Evolutionary conservation across 1,140 invertebrate species (phyloP), one percentile per base, ranked within the genome.

Genomic region (Drosophila kurseongensis): DNA sequence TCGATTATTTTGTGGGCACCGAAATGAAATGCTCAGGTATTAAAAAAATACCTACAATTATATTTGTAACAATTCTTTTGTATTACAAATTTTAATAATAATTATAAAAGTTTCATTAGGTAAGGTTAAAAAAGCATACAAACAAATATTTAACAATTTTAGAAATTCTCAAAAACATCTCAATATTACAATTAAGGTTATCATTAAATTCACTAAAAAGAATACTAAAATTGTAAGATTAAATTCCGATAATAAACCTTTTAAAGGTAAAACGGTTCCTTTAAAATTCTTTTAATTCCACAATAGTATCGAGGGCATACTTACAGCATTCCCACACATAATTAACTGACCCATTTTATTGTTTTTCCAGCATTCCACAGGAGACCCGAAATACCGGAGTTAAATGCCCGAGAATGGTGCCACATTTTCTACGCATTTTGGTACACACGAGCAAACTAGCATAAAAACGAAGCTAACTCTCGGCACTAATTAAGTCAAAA

Each of bases 401-500:
- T 71, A 71, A 77, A 77, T 77, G 75, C 44, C 57, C 57, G 44
- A 76, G 79, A 75, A 75, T 78, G 71, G 75, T 83, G 75, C 44
- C 79, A 76, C 69, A 79, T 82, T 88, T 85, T 50, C 59, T 76
- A 76, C 61, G 36, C 65, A 68, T 68, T 77, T 57, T 14, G 35
- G 42, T 29, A 48, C 52, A 51, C 41, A 27, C 52, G 23, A 27
- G 29, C 48, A 45, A 47, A 72, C 68, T 72, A 50, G 69, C 65
- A 71, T 72, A 71, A 78, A 65, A 66, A 61, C 50, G 72, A 18
- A 48, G 36, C 55, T 61, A 72, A 56, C 77, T 75, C 77, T 71
- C 44, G 73, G 75, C 75, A 83, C 75, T 89, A 88, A 88, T 88
- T 88, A 88, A 79, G 84, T 63, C 52, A 71, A 86, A 79, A 83